Evolutionary conservation across 2,797 vertebrate genomes (phyloP), one percentile per base, ranked within the genome.

Genomic region (Selene dorsalis): DNA sequence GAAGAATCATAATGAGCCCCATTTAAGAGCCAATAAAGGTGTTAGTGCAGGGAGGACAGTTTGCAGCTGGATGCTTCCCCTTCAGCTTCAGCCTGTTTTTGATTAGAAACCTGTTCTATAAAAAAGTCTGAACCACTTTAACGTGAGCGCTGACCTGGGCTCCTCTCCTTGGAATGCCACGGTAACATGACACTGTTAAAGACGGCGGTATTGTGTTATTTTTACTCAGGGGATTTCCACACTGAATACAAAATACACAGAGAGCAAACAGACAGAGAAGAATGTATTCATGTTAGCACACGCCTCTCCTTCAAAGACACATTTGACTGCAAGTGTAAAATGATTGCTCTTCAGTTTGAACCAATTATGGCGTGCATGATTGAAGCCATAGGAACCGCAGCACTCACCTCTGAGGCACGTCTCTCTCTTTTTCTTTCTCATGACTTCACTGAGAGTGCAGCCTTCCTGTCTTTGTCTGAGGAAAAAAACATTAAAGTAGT

Each of bases 281-380:
- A 94, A 94, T 91, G 86, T 63, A 24, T 53, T 88, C 92, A 71
- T 77, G 92, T 93, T 92, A 91, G 88, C 86, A 90, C 92, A 92
- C 9, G 92, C 84, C 90, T 87, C 38, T 0, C 73, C 71, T 86
- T 91, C 90, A 84, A 90, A 93, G 91, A 85, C 85, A 82, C 88
- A 61, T 89, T 87, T 77, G 75, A 85, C 88, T 79, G 77, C 77
- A 81, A 91, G 87, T 86, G 91, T 87, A 89, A 91, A 93, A 93
- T 88, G 83, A 93, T 90, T 92, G 92, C 88, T 86, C 71, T 74
- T 88, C 70, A 72, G 76, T 91, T 84, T 87, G 72, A 91, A 80
- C 79, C 91, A 92, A 93, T 93, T 93, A 92, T 90, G 79, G 83
- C 35, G 59, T 68, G 84, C 86, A 84, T 92, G 88, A 93, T 80